Conservation (phyloP, 2,888 invertebrate genomes). For the Nematopogon swammerdamellus region DNA sequence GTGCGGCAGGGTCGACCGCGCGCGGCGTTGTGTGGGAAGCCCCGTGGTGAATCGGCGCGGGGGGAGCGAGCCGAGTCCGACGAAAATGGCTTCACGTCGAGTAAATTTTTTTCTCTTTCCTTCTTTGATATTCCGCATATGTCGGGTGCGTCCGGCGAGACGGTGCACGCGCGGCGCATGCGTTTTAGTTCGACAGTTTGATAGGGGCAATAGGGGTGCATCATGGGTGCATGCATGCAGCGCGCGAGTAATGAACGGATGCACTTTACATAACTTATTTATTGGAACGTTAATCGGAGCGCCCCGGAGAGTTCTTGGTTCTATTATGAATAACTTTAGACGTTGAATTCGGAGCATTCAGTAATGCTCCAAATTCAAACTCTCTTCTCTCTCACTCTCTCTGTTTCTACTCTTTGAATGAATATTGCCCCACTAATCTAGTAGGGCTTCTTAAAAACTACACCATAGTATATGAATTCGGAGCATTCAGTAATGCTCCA, state of each 20-base stretch:
- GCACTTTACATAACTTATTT: conserved; percentile 55
- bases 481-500: too few relatives aligned
- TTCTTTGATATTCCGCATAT: conserved; percentile 58
- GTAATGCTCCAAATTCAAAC: too few relatives aligned
- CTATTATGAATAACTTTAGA: background rate
- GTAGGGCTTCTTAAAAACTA: too few relatives aligned
- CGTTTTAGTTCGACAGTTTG: conserved; percentile 29
- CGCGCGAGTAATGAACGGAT: conserved; percentile 42
- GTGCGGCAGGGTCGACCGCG: conserved; percentile 32
- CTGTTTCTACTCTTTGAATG: too few relatives aligned
- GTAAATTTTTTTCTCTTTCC: conserved; percentile 58
- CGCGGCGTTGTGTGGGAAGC: conserved; percentile 37
- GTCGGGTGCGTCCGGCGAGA: conserved; percentile 41
- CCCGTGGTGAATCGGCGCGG: conserved; percentile 32
- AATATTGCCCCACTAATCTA: too few relatives aligned
- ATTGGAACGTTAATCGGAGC: conserved; percentile 51
- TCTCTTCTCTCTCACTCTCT: too few relatives aligned
- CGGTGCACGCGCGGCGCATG: conserved; percentile 48
- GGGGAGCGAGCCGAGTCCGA: conserved; percentile 23
- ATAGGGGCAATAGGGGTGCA: conserved; percentile 37
- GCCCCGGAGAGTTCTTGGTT: conserved; percentile 6
- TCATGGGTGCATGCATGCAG: too few relatives aligned
- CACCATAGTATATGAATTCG: too few relatives aligned
- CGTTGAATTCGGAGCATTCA: too few relatives aligned
- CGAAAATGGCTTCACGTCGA: conserved; percentile 59